These are phyloP conservation scores for Nycticebus coucang DNA, from an alignment of 2,113 vertebrate genomes.

Conservation along the genomic window DNA sequence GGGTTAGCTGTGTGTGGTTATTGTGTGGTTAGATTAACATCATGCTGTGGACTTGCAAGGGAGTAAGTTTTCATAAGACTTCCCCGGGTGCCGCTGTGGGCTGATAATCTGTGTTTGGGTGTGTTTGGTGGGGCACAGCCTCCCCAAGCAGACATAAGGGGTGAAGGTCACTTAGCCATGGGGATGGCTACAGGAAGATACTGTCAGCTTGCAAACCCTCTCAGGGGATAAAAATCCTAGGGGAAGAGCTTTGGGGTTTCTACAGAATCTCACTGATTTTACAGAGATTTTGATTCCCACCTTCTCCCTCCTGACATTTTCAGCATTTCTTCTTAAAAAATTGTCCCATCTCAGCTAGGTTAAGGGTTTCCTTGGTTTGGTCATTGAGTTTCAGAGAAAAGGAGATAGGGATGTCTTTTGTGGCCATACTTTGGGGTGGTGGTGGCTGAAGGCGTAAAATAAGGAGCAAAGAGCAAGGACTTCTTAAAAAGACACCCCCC, in stretches of 20 bases:
- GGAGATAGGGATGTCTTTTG: background rate
- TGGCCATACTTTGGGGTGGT: background rate
- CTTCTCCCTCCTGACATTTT: background rate
- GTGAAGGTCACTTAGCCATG: background rate
- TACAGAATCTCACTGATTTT: background rate
- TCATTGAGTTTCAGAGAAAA: conserved; percentile 35
- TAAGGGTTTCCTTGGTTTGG: background rate
- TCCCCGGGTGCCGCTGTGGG: background rate
- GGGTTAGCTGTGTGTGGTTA: background rate
- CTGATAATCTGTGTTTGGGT: background rate
- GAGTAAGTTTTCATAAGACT: background rate
- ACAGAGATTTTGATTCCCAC: background rate
- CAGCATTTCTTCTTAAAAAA: background rate
- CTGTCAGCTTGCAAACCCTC: background rate
- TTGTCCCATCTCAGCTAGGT: background rate
- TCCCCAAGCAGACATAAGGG: background rate
- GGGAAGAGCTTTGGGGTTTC: background rate
- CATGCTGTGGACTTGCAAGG: background rate
- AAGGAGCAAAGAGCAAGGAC: background rate
- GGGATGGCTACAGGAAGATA: background rate
- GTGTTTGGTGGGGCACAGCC: background rate
- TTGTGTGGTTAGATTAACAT: background rate
- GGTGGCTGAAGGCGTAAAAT: background rate
- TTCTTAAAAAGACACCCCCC: background rate
- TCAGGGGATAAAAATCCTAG: background rate